Base-by-base conservation (phyloP, 2,113 vertebrate species). In the rat (Rattus norvegicus) region DNA sequence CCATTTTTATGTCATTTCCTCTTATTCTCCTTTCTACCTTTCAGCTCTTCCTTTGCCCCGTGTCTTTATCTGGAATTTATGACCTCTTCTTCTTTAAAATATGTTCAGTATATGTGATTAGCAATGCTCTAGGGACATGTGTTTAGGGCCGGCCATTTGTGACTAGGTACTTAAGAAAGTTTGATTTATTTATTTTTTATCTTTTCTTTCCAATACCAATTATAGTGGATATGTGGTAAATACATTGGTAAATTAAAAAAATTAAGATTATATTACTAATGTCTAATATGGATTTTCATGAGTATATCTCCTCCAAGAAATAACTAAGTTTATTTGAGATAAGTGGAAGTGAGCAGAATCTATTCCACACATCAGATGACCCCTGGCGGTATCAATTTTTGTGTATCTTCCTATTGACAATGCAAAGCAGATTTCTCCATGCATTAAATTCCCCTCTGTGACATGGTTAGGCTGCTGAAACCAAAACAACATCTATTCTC, bases 221-320 rank as follows among this genome's bases (percentile, higher is more conserved):
- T 86, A 67, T 49, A 36, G 43, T 69, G 4, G 0, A 49, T 59
- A 65, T 65, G 63, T 39, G 17, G 22, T 75, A 59, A 92, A 86
- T 26, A 63, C 73, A 54, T 67, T 19, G 26, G 10, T 83, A 86
- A 95, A 92, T 93, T 10, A 72, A 49, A 95, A 95, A 83, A 72
- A 22, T 19, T 75, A 84, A 54, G 5, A 56, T 54, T 43, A 83
- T n/a, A 90, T 81, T 61, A 39, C 3, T 36, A 63, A 3, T 30
- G 72, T 36, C n/a, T 90, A 79, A 67, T 2, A 5, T 30, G 24
- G 13, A 5, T 69, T 43, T 36, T 36, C 83, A 6, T 73, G 19
- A 10, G 2, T 76, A 5, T 73, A 49, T 72, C 90, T 87, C 28
- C 30, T 33, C 52, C 22, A 63, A 33, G 91, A 36, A 77, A 5